These are phyloP conservation scores for Phaonia tiefii DNA, from an alignment of 2,888 invertebrate genomes.

Conservation along the genomic window DNA sequence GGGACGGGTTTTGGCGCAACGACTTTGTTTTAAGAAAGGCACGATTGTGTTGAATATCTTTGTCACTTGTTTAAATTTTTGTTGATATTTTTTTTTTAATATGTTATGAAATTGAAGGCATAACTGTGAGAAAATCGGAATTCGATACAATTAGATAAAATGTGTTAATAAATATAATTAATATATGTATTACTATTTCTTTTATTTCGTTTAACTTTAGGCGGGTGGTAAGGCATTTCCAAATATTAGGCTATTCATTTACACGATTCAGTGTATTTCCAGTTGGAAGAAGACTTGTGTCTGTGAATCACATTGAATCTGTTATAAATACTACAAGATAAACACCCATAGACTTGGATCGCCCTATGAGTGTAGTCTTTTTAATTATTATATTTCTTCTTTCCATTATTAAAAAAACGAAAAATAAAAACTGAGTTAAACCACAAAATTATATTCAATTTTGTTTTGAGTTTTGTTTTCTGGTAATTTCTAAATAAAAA, in stretches of 20 bases:
- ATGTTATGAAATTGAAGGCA: constrained; percentile 59
- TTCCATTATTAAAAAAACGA: constrained; percentile 11
- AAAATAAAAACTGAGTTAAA: constrained; percentile 23
- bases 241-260: constrained; percentile 3
- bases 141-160: constrained; percentile 17
- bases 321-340: too few relatives aligned
- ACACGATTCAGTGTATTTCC: too few relatives aligned
- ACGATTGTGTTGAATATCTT: constrained; percentile 66
- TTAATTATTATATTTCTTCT: not conserved
- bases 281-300: too few relatives aligned
- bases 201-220: constrained; percentile 42
- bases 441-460: constrained; percentile 30
- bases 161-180: constrained; percentile 22
- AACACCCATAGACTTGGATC: too few relatives aligned
- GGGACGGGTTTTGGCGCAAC: constrained; percentile 65
- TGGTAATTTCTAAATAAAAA: constrained; percentile 33
- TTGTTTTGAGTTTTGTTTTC: constrained; percentile 12
- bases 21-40: constrained; percentile 65
- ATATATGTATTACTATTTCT: constrained; percentile 41
- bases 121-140: constrained; percentile 51
- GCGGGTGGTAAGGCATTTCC: constrained; percentile 58
- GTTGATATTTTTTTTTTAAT: constrained; percentile 30
- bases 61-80: constrained; percentile 15
- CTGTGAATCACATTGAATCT: too few relatives aligned
- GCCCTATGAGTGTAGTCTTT: not conserved